Conservation (phyloP, 2,888 invertebrate genomes). For the Acholoe squamosa region DNA sequence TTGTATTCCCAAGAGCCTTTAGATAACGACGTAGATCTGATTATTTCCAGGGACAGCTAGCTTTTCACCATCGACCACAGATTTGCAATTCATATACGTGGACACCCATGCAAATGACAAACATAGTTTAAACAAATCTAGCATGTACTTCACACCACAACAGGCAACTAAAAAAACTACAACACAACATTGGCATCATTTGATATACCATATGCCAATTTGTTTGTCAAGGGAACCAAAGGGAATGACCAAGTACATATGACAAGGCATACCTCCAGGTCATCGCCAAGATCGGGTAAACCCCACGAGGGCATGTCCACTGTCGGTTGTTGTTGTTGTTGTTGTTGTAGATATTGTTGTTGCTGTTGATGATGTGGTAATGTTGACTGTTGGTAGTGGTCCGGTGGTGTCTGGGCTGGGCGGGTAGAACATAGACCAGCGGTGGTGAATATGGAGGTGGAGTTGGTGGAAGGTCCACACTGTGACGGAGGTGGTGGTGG, state of each 20-base stretch:
- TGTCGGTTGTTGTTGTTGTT: conserved; percentile 25
- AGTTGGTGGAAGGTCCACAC: background rate
- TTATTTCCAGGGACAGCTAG: too few relatives aligned
- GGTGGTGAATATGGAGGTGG: background rate
- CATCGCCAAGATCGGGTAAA: conserved; percentile 31
- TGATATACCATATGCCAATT: background rate
- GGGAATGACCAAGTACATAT: background rate
- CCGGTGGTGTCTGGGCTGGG: background rate
- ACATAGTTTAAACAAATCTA: too few relatives aligned
- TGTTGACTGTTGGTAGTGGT: background rate
- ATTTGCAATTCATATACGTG: too few relatives aligned
- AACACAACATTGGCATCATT: too few relatives aligned
- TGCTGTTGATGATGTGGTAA: background rate
- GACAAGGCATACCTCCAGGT: conserved; percentile 40
- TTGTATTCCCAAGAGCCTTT: too few relatives aligned
- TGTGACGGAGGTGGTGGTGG: background rate
- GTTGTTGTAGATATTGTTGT: background rate
- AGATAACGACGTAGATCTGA: too few relatives aligned
- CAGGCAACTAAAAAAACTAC: too few relatives aligned
- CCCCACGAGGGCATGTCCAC: conserved; percentile 52
- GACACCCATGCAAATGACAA: too few relatives aligned
- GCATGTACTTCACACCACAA: too few relatives aligned
- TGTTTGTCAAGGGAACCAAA: background rate
- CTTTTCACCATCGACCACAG: too few relatives aligned
- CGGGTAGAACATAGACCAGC: background rate